phyloP scores from a whole-genome alignment of 2,113 vertebrate species.

The Pyxicephalus adspersus region DNA sequence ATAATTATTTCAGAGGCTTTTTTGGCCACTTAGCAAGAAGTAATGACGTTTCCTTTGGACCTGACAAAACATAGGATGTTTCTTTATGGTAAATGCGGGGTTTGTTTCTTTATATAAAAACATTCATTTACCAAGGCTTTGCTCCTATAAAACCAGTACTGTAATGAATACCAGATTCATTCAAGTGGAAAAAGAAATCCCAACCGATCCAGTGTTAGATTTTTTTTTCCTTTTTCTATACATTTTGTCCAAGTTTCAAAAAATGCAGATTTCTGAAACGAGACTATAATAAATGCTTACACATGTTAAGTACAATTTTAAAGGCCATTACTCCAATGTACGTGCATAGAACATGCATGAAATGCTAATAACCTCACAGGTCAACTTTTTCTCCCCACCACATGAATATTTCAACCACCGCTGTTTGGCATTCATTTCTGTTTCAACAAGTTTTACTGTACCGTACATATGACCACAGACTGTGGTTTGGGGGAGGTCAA shows the following conservation, averaged over 20 bases:
- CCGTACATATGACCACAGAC: no score
- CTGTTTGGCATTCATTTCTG: no score
- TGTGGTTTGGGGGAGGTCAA: no score
- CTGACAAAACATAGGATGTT: slow-evolving; percentile 46
- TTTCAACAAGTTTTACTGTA: no score
- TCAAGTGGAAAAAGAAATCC: slow-evolving; percentile 30
- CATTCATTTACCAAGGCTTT: slow-evolving; percentile 40
- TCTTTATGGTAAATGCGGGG: slow-evolving; percentile 46
- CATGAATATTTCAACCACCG: no score
- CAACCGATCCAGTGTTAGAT: slow-evolving; percentile 5
- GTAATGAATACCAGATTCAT: slow-evolving; percentile 42
- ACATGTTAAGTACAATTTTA: no score
- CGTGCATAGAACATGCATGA: no score
- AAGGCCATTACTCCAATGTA: no score
- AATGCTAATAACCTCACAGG: no score
- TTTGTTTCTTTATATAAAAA: slow-evolving; percentile 40
- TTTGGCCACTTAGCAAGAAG: slow-evolving; percentile 42
- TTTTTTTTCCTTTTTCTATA: not conserved
- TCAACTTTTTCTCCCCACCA: no score
- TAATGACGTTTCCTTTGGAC: slow-evolving; percentile 41
- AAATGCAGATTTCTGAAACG: not conserved
- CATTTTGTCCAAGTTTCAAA: not conserved
- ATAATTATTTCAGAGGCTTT: slow-evolving; percentile 37
- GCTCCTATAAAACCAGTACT: slow-evolving; percentile 38
- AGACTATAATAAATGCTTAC: not conserved